A percentile compares a stretch with the other conserved stretches of the same genome.
Conservation (phyloP, 2,797 vertebrate species). For the Neopelma chrysocephalum region DNA sequence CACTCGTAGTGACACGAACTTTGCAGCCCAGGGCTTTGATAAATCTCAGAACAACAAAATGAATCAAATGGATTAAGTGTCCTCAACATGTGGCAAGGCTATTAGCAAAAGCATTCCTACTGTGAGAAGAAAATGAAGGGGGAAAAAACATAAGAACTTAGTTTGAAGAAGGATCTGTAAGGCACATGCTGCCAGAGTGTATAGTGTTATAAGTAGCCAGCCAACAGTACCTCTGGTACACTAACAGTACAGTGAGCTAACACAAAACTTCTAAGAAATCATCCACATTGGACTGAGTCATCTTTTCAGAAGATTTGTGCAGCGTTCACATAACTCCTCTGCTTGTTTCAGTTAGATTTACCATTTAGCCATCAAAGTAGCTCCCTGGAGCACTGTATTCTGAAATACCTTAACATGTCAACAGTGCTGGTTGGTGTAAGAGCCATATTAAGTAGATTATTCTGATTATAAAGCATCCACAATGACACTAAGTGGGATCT, state of each 20-base stretch:
- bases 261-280: not conserved
- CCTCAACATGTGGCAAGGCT: not conserved
- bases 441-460: not conserved
- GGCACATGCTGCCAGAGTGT: not conserved
- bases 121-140: not conserved
- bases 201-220: not conserved
- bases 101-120: not conserved
- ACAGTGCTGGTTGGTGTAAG: not conserved
- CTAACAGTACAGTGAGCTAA: not conserved
- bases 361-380: not conserved
- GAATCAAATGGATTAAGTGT: not conserved
- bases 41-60: not conserved
- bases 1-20: not conserved
- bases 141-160: not conserved
- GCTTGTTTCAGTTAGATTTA: not conserved
- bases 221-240: not conserved
- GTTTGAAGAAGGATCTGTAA: not conserved
- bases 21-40: not conserved
- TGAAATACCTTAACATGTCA: not conserved
- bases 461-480: not conserved
- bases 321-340: fast-evolving
- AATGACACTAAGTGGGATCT: not conserved
- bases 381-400: not conserved
- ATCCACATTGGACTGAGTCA: not conserved
- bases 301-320: not conserved